Evolutionary conservation across 2,113 vertebrate species (phyloP), one percentile per base, ranked within the genome.

Genomic region (Cyanistes caeruleus): DNA sequence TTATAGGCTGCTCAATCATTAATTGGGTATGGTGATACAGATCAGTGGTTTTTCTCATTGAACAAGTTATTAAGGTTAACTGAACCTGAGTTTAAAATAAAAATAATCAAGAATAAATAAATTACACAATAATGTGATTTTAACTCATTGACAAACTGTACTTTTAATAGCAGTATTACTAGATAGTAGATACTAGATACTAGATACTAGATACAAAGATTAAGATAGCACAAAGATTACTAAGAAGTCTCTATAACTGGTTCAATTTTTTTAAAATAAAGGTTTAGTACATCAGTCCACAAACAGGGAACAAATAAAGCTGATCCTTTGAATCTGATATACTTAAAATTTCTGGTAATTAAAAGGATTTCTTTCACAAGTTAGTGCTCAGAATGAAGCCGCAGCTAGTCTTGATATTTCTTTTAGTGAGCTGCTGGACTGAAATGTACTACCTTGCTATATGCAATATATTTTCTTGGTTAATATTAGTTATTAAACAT

Each of bases 1-100:
- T 97, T 97, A 92, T 46, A 92, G 79, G 56, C 56, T 52, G 51
- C 41, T 97, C 97, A 96, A 19, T 43, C 62, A 89, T 97, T 98
- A 97, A 96, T 95, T 97, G 91, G 89, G 41, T 96, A 55, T 77
- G 27, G 64, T 90, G 84, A 92, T 94, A 94, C 69, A 96, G 97
- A 97, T 97, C 95, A 95, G 31, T 95, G 90, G 48, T 87, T 55
- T 94, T 97, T 96, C 94, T 97, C 94, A 97, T 96, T 97, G 93
- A 97, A 84, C 30, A 96, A 94, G 64, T 87, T 95, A 67, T 80
- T 97, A 97, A 97, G 95, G 91, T 97, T 97, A 98, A 97, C 63
- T 65, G 51, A 52, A 97, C 31, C 24, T 87, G 65, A 93, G 46
- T 65, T 63, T 0, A 41, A 80, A 76, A 63, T 39, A 43, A 52